Evolutionary conservation across 1,140 invertebrate genomes (phyloP).

Genomic region (Drosophila teissieri): DNA sequence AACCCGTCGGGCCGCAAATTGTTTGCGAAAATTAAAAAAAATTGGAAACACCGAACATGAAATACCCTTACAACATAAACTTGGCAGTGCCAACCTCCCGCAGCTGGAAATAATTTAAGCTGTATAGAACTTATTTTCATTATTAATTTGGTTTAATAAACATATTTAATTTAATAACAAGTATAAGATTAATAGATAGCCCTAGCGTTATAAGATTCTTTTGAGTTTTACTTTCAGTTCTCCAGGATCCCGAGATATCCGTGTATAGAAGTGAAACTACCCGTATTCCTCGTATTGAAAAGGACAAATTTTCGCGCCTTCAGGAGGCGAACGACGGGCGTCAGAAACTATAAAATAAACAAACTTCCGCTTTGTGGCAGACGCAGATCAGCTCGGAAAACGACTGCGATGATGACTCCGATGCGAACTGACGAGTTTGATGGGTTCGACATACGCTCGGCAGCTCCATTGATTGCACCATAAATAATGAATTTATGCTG

Average conservation of each 20-base stretch:
- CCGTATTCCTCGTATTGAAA: not conserved
- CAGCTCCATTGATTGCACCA: conserved; percentile 82
- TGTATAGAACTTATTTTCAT: too few species aligned
- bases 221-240: not conserved
- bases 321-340: conserved; percentile 40
- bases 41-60: not conserved
- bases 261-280: not conserved
- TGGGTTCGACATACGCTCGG: conserved; percentile 84
- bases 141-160: too few species aligned
- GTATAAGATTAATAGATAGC: too few species aligned
- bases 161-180: too few species aligned
- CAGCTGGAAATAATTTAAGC: too few species aligned
- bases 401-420: conserved; percentile 71
- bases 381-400: conserved; percentile 49
- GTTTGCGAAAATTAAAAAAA: not conserved
- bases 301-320: conserved; percentile 68
- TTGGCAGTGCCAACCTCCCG: too few species aligned
- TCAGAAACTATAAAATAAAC: conserved; percentile 84
- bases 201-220: too few species aligned
- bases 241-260: not conserved
- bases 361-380: conserved; percentile 73
- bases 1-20: conserved; percentile 59
- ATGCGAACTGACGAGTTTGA: conserved; percentile 69
- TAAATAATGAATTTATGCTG: conserved; percentile 84
- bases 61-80: conserved; percentile 2